Conservation (phyloP, 2,888 invertebrate genomes). For the Drosophila nigricruria region DNA sequence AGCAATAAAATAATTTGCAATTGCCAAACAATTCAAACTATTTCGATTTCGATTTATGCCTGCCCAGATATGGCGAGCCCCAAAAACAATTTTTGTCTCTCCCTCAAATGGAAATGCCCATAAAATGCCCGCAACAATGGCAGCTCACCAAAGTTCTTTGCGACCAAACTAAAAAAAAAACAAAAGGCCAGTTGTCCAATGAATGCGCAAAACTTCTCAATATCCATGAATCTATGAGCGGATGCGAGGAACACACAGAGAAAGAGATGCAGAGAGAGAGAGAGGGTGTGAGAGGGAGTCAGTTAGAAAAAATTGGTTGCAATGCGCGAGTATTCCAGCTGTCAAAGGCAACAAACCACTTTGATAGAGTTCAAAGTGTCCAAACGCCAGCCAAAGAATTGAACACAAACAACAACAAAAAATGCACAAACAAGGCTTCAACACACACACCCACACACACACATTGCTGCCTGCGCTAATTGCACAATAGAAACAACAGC, state of each 20-base stretch:
- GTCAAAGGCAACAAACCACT: slow-evolving; percentile 67
- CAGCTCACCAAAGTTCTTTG: slow-evolving; percentile 21
- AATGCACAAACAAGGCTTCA: slow-evolving; percentile 36
- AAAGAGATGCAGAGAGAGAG: neutral
- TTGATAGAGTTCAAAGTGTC: slow-evolving; percentile 75
- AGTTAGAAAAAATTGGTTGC: slow-evolving; percentile 8
- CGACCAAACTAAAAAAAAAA: slow-evolving; percentile 17
- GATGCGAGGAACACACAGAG: slow-evolving; percentile 21
- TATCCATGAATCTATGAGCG: slow-evolving; percentile 38
- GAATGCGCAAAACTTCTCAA: slow-evolving; percentile 64
- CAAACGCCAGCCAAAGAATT: slow-evolving; percentile 52
- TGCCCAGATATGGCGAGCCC: slow-evolving; percentile 44
- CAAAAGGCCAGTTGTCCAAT: slow-evolving; percentile 56
- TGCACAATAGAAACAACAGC: slow-evolving; percentile 64
- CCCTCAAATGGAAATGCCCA: slow-evolving; percentile 63
- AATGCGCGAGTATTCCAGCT: slow-evolving; percentile 45
- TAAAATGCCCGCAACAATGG: slow-evolving; percentile 76
- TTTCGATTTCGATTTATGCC: slow-evolving; percentile 61
- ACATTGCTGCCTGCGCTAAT: slow-evolving; percentile 58
- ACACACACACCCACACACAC: neutral
- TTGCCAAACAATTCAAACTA: slow-evolving; percentile 74
- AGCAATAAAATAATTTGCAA: slow-evolving; percentile 80
- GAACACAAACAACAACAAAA: slow-evolving; percentile 20
- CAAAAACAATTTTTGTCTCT: slow-evolving; percentile 22
- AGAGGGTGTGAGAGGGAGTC: neutral